Conservation (phyloP, 2,888 invertebrate species). For the Agelastica alni region DNA sequence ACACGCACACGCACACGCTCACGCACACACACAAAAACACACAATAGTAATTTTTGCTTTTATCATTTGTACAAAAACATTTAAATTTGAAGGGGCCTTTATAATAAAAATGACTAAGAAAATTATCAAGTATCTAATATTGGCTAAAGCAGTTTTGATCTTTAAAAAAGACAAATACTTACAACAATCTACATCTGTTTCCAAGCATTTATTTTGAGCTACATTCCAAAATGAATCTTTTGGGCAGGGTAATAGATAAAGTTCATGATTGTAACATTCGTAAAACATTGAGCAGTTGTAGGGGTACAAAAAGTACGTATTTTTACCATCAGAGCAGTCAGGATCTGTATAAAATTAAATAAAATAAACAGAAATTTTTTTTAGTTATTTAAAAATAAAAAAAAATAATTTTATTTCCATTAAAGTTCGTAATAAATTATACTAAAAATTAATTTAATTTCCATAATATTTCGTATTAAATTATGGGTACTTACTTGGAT, state of each 20-base stretch:
- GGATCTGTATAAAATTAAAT: neutral
- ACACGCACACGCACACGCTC: too few relatives aligned
- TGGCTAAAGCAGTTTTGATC: too few relatives aligned
- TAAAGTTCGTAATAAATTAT: too few relatives aligned
- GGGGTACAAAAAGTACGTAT: slow-evolving; percentile 7
- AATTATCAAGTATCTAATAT: too few relatives aligned
- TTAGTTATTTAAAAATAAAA: neutral
- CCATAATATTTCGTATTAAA: too few relatives aligned
- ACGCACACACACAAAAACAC: too few relatives aligned
- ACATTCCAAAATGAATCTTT: slow-evolving; percentile 7
- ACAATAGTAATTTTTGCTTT: too few relatives aligned
- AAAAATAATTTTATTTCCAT: too few relatives aligned
- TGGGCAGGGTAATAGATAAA: slow-evolving; percentile 1
- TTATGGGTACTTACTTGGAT: neutral
- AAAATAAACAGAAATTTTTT: neutral
- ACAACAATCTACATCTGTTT: slow-evolving; percentile 8
- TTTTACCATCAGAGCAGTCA: neutral
- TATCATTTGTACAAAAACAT: too few relatives aligned
- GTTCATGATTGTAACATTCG: slow-evolving; percentile 1
- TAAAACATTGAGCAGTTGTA: slow-evolving; percentile 14
- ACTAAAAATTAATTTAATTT: too few relatives aligned
- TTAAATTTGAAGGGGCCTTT: too few relatives aligned
- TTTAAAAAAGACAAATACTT: slow-evolving; percentile 3
- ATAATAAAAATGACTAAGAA: too few relatives aligned
- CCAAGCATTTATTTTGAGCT: neutral